Base-by-base conservation (phyloP, 2,113 vertebrate genomes). In the Lamprotornis superbus region DNA sequence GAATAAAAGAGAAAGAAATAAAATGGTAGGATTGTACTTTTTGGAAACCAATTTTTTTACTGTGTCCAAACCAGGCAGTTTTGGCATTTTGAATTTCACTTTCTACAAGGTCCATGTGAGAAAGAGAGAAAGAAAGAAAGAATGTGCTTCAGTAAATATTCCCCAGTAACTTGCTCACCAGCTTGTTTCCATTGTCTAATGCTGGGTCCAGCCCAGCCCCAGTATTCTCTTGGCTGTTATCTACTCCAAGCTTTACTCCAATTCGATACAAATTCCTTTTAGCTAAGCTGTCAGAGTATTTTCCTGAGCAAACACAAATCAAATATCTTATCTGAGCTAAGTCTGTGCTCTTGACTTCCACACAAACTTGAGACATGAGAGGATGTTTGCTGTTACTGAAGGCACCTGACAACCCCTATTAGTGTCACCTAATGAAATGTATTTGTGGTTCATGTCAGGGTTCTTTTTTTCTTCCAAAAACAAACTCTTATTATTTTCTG, bases 271-370 rank as follows among this genome's bases (percentile, higher is more conserved):
- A 95, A 96, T 74, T 93, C 82, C 67, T 94, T 89, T 87, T 94
- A 93, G 89, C 65, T 90, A 68, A 95, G 67, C 73, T 88, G 89
- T 87, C 89, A 87, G 60, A 90, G 63, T 64, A 60, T 75, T 97
- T 91, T 74, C 69, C 67, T 83, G 69, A 94, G 87, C 89, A 96
- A 96, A 94, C 80, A 94, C 65, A 80, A 92, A 84, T 82, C 60
- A 77, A 86, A 55, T 71, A 59, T 80, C 73, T 86, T 87, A 93
- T 92, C 79, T 87, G 87, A 69, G 80, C 57, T 63, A 87, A 63
- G 76, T 73, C 83, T 52, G n/a, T 63, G 31, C 68, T 94, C 84
- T 64, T 81, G 79, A 82, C 88, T 95, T 96, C 78, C 60, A 59
- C 65, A 27, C 83, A 91, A 93, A 93, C 81, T 87, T 90, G 71